Conservation (phyloP, 92 coral and sea anemone genomes). For the Bergia puertoricense region DNA sequence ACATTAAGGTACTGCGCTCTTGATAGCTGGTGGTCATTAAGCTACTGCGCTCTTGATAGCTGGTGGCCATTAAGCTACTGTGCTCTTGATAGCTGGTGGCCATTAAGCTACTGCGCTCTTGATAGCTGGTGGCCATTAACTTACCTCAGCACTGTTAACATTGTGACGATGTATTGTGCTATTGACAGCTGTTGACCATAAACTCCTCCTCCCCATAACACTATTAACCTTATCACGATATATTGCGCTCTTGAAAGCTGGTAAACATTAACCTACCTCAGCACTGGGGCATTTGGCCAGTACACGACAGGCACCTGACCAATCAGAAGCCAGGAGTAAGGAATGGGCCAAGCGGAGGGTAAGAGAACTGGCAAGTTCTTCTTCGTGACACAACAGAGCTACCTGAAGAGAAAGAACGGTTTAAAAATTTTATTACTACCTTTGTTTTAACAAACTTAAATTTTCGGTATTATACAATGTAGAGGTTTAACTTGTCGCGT, state of each 20-base stretch:
- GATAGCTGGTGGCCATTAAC: no score
- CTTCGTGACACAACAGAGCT: conserved; percentile 59
- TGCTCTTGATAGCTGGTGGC: no score
- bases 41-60: no score
- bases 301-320: conserved; percentile 62
- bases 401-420: conserved; percentile 44
- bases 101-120: no score
- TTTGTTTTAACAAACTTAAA: neutral
- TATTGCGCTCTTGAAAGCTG: neutral
- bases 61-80: no score
- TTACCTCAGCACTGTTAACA: no score
- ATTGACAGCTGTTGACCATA: neutral
- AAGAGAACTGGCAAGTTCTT: conserved; percentile 67
- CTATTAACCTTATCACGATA: neutral
- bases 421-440: neutral
- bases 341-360: conserved; percentile 75
- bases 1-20: no score
- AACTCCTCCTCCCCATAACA: neutral
- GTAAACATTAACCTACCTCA: conserved; percentile 49
- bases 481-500: neutral
- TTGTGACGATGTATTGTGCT: neutral
- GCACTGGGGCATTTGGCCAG: conserved; percentile 60
- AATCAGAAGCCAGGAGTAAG: conserved; percentile 61
- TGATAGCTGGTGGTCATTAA: no score
- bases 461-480: neutral